Evolutionary conservation across 2,888 invertebrate genomes (phyloP).

Genomic region (Lasioglossum zephyrum): DNA sequence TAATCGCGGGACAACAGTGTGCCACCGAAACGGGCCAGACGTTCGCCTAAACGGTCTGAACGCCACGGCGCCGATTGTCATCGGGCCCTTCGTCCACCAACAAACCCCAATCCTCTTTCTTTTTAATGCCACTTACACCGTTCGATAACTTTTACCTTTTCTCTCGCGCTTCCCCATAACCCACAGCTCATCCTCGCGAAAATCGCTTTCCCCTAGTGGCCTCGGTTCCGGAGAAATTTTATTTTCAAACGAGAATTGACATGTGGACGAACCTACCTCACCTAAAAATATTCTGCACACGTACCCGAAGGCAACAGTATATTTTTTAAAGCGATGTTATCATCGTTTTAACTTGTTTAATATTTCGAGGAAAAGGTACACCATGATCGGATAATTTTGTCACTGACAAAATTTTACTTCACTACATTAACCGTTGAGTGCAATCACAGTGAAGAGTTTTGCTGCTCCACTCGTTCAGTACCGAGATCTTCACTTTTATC

Average conservation of each 20-base stretch:
- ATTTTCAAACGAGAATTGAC: not conserved
- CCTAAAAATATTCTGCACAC: too few relatives aligned
- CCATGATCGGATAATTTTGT: too few relatives aligned
- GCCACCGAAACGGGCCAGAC: slow-evolving; percentile 15
- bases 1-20: slow-evolving; percentile 52
- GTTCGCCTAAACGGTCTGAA: not conserved
- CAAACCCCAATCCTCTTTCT: not conserved
- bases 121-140: not conserved
- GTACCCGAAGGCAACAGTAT: too few relatives aligned
- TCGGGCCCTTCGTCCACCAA: slow-evolving; percentile 11
- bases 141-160: not conserved
- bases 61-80: slow-evolving; percentile 34
- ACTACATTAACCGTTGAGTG: not conserved
- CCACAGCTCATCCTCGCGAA: too few relatives aligned
- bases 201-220: not conserved
- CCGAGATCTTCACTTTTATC: not conserved
- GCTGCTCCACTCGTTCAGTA: too few relatives aligned
- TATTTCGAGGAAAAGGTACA: too few relatives aligned
- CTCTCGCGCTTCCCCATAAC: not conserved
- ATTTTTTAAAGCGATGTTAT: too few relatives aligned
- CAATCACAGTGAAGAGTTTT: not conserved
- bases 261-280: too few relatives aligned
- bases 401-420: too few relatives aligned
- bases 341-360: too few relatives aligned
- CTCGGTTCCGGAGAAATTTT: not conserved